Base-by-base conservation (phyloP, 2,113 vertebrate species). In the Embiotoca jacksoni region DNA sequence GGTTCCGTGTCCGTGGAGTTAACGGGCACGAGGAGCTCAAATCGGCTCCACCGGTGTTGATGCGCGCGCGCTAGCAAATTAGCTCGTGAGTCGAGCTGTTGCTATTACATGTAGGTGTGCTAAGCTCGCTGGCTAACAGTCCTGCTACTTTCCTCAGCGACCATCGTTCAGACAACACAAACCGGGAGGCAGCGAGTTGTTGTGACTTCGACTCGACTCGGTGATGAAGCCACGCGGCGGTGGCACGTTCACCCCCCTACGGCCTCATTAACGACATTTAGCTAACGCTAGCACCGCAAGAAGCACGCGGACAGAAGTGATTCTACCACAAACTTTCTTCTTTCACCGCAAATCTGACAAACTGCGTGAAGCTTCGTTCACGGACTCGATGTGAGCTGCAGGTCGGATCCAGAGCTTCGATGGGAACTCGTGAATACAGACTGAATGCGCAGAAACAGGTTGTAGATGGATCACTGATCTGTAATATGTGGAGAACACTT, bases 41-140 rank as follows among this genome's bases (percentile, higher is more conserved):
- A n/a, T 69, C 41, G 16, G 2, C 7, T 33, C n/a, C 8, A 37
- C 7, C 23, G 14, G 37, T 59, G 36, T 49, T 69, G 50, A 59
- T 81, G 83, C 76, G 78, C 86, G 83, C 78, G 90, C 86, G 70
- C 36, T 89, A 88, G 73, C 73, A 64, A 65, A 46, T 37, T 77
- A 64, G 80, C 80, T 72, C 32, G 50, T 35, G 59, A 60, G 33
- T 73, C 16, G 41, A 37, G 85, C 86, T 81, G 70, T 41, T 67
- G 77, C 70, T 64, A 37, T 58, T 84, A 39, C 58, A 49, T 83
- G 50, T 37, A 35, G 69, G 46, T 46, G 66, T 71, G 78, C 84
- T 83, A 79, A 81, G 78, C 82, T 72, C 83, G 54, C 31, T 47
- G 44, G 74, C 56, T 84, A 84, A 75, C 30, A 31, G 33, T 39